Percentiles rank a stretch among this genome's conserved stretches.
Conservation (phyloP, 1,140 invertebrate genomes). For the Drosophila equinoxialis region DNA sequence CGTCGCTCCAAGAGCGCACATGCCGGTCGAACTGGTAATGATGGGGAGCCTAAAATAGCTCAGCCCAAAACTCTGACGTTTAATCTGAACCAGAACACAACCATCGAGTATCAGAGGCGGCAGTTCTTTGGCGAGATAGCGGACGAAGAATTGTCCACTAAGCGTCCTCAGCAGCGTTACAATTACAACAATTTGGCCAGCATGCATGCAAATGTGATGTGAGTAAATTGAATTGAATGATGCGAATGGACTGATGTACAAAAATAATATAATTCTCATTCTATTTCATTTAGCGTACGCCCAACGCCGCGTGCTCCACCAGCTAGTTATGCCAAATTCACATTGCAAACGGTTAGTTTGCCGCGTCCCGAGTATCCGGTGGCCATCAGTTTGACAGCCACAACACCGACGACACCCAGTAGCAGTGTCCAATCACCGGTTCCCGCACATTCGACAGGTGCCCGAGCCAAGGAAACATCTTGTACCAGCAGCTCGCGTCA, state of each 20-base stretch:
- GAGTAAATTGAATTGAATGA: slow-evolving; percentile 40
- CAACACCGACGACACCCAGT: slow-evolving; percentile 74
- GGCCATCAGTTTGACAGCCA: slow-evolving; percentile 79
- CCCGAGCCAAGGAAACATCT: slow-evolving; percentile 54
- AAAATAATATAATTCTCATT: too few species aligned
- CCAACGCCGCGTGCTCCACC: slow-evolving; percentile 67
- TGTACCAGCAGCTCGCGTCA: slow-evolving; percentile 18
- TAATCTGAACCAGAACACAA: slow-evolving; percentile 81
- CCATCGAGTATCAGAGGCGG: slow-evolving; percentile 78
- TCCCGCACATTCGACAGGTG: slow-evolving; percentile 46
- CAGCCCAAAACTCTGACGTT: slow-evolving; percentile 81
- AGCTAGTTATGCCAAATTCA: slow-evolving; percentile 86
- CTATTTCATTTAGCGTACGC: slow-evolving; percentile 49
- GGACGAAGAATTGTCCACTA: slow-evolving; percentile 41
- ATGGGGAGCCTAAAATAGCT: slow-evolving; percentile 74
- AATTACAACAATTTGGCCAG: slow-evolving; percentile 75
- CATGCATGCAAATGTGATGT: slow-evolving; percentile 83
- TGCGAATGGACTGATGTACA: too few species aligned
- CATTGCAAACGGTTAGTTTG: slow-evolving; percentile 88
- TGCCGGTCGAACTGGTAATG: slow-evolving; percentile 55
- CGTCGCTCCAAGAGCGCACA: slow-evolving; percentile 83
- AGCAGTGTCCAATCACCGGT: slow-evolving; percentile 69
- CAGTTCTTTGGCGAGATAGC: slow-evolving; percentile 78
- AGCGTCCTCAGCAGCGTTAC: slow-evolving; percentile 42
- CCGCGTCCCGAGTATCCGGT: slow-evolving; percentile 89